Conservation (phyloP, 1,140 invertebrate genomes). For the Tetramorium alpestre region DNA sequence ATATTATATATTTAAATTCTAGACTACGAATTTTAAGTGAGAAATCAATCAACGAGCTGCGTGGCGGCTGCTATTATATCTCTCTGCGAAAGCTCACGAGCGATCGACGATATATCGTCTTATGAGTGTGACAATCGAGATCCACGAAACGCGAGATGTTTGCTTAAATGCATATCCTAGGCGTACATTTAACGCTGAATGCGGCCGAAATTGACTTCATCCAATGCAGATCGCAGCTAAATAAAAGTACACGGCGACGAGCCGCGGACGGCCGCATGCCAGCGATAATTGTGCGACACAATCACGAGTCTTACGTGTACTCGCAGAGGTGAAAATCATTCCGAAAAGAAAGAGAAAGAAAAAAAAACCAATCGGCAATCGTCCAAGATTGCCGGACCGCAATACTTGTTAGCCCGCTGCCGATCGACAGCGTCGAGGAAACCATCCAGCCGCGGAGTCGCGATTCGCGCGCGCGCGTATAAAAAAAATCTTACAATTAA, state of each 20-base stretch:
- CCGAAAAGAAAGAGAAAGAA: not conserved
- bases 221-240: not conserved
- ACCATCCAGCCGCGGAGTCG: conserved; percentile 21
- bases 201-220: conserved; percentile 38
- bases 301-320: not conserved
- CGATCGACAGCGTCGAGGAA: not conserved
- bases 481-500: conserved; percentile 58
- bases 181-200: conserved; percentile 15
- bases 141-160: conserved; percentile 31
- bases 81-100: conserved; percentile 36
- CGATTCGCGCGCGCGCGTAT: not conserved
- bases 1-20: conserved; percentile 75
- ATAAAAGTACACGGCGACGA: not conserved
- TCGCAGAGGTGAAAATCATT: not conserved
- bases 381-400: not conserved
- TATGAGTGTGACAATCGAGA: conserved; percentile 65
- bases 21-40: conserved; percentile 66
- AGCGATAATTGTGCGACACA: conserved; percentile 1
- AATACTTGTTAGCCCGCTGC: not conserved
- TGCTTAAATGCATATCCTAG: conserved; percentile 5
- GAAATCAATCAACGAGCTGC: conserved; percentile 72
- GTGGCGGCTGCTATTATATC: conserved; percentile 65
- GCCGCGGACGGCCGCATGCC: not conserved
- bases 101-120: conserved; percentile 38
- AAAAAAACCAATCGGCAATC: not conserved